Base-by-base conservation (phyloP, 1,140 invertebrate species). In the Pygmarrhopalites habei region DNA sequence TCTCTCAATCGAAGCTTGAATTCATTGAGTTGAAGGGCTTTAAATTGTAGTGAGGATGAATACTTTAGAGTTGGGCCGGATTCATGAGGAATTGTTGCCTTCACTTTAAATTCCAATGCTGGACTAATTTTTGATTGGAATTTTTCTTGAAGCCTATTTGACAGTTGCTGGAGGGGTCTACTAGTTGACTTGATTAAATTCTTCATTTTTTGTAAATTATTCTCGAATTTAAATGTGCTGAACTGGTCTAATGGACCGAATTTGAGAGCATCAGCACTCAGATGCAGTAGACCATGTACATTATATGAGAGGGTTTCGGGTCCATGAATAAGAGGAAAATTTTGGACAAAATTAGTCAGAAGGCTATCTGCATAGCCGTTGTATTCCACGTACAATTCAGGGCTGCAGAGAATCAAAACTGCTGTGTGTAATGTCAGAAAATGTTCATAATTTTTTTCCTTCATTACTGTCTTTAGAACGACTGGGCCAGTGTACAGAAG, bases 181-280 rank as follows among this genome's bases (percentile, higher is more conserved):
- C 55, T 52, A 17, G 28, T 28, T 10, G 28, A 46, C 2, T 58
- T 28, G 2, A 61, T 26, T 14, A 60, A 29, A 26, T 47, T 55
- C 72, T 75, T 75, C 1, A 74, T 46, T 51, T 59, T 58, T 28
- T 68, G 26, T 21, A 75, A 51, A 55, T 69, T 71, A 58, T 72
- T 77, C 72, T 77, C 75, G 74, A 75, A 77, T 43, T 64, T 55
- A 65, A 76, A 77, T 17, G 74, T 60, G 59, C 72, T 74, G 57
- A 71, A 74, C 10, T 57, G 57, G 25, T 77, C 73, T 14, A 76
- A 52, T 23, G 58, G 46, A 3, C 73, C 74, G 72, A 67, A 73
- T 21, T 61, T 67, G 67, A 59, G 62, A n/a, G 70, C 72, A 72
- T 78, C 75, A 58, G 63, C 66, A 28, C 69, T 56, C 35, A 78